Base-by-base conservation (phyloP, 2,797 vertebrate genomes). In the Galagoides demidoff region DNA sequence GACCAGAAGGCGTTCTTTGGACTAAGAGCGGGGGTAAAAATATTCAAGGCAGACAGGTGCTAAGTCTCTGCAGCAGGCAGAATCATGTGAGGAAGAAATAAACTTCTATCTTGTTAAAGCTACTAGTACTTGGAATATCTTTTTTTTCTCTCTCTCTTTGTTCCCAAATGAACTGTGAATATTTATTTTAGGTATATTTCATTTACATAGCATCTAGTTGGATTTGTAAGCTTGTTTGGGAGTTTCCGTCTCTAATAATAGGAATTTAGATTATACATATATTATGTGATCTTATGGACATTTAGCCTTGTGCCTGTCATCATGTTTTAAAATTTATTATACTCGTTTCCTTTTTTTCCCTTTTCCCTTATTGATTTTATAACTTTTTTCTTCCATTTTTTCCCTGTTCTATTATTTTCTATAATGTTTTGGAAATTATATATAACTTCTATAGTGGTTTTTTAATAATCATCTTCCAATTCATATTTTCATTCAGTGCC, bases 101-200 rank as follows among this genome's bases (percentile, higher is more conserved):
- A 43, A 57, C 43, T n/a, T 52, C 11, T 90, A 14, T 29, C 2
- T 73, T 79, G 4, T 31, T 84, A 79, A 90, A 79, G 27, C 22
- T 29, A 55, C 8, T 70, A 34, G 77, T 64, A 61, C 7, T 93
- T 94, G 27, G 63, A 92, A 37, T 73, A 34, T 49, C 29, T 94
- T 91, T 90, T 89, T 68, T 23, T 31, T 68, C 39, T 43, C 39
- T 94, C 14, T 49, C 23, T 13, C 12, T 77, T 92, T 81, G 22
- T 89, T 85, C 37, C 13, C 43, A 63, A 11, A 7, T 39, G 68
- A 29, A 17, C 25, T 19, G 59, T 49, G 22, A 79, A 49, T 57
- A 84, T 76, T 57, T 92, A 63, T 73, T 95, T 92, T 88, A 76
- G 61, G 43, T 85, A 71, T 76, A 7, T 88, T 27, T 82, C 52